Evolutionary conservation across 2,888 invertebrate species (phyloP).

Genomic region (Thecophora atra): DNA sequence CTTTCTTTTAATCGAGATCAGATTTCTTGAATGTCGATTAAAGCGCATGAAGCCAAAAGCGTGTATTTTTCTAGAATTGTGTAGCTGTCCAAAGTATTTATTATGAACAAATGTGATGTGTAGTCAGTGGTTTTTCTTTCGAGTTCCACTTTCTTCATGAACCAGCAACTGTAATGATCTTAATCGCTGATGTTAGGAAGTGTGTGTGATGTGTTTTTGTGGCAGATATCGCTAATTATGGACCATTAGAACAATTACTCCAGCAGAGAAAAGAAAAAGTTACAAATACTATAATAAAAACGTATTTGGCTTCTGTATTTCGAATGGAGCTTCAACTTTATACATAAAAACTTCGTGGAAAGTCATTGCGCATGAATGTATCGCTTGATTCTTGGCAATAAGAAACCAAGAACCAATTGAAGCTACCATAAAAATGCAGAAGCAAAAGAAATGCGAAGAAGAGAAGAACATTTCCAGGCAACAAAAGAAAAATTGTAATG

Average conservation of each 20-base stretch:
- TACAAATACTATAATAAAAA: too few relatives aligned
- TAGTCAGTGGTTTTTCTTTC: neutral
- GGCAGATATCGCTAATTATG: constrained; percentile 13
- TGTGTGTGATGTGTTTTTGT: neutral
- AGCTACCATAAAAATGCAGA: neutral
- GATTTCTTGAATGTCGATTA: too few relatives aligned
- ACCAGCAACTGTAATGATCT: neutral
- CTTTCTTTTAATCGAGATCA: too few relatives aligned
- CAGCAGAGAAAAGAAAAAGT: constrained; percentile 13
- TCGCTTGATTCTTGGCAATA: constrained; percentile 22
- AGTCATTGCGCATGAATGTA: neutral
- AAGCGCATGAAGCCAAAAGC: too few relatives aligned
- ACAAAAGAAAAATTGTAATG: neutral
- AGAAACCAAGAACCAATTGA: neutral
- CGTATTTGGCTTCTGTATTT: too few relatives aligned
- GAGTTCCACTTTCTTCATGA: constrained; percentile 18
- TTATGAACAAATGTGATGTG: too few relatives aligned
- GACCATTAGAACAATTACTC: constrained; percentile 26
- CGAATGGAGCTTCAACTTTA: too few relatives aligned
- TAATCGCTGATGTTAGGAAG: neutral
- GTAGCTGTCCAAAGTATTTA: too few relatives aligned
- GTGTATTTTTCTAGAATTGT: too few relatives aligned
- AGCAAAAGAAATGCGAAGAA: neutral
- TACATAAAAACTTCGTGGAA: neutral
- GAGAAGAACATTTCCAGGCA: constrained; percentile 15